phyloP scores from a whole-genome alignment of 2,113 vertebrate species.

The Serinus canaria region DNA sequence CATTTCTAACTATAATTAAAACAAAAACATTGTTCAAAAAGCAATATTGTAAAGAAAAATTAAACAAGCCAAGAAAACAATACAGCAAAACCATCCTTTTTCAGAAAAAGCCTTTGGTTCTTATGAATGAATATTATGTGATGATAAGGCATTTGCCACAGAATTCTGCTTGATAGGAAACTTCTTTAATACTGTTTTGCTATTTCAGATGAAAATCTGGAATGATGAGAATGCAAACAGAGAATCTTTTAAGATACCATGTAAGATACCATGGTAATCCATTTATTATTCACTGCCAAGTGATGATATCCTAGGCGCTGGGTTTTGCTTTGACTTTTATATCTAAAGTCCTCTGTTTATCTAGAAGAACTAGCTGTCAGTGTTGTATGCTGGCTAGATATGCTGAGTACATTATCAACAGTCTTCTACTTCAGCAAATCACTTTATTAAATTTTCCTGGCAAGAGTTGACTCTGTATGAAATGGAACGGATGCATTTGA shows the following conservation, averaged over 20 bases:
- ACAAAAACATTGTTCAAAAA: background rate
- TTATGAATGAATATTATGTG: background rate
- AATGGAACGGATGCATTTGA: background rate
- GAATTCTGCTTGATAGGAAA: background rate
- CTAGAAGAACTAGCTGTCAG: background rate
- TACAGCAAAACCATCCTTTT: background rate
- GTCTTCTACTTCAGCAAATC: conserved; percentile 7
- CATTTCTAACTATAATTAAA: background rate
- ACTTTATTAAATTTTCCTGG: conserved; percentile 31
- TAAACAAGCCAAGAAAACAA: background rate
- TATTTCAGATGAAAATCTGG: background rate
- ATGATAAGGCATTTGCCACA: background rate
- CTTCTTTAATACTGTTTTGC: background rate
- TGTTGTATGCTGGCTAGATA: background rate
- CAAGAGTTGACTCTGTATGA: background rate
- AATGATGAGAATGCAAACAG: background rate
- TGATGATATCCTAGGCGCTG: background rate
- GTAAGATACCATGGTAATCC: background rate
- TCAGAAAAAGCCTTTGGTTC: background rate
- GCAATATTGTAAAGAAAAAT: background rate
- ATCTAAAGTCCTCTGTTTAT: background rate
- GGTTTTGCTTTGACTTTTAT: background rate
- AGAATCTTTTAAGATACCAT: background rate
- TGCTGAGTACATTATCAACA: background rate
- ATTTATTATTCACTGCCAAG: background rate